A percentile compares a stretch with the other conserved stretches of the same genome.
phyloP scores from a whole-genome alignment of 2,797 vertebrate species.

The Lepidocolaptes lacrymiger region DNA sequence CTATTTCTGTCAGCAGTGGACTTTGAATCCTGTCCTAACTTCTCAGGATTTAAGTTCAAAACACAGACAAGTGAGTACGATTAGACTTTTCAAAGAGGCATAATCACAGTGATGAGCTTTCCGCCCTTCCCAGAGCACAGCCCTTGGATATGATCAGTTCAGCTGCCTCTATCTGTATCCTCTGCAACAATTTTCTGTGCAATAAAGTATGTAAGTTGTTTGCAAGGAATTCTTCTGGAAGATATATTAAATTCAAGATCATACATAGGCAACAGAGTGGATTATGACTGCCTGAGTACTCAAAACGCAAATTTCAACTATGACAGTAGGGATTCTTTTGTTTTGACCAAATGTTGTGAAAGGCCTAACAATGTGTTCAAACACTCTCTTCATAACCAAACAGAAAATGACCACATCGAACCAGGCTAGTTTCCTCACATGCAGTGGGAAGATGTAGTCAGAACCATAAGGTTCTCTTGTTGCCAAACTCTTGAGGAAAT shows the following conservation, averaged over 20 bases:
- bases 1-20: not conserved
- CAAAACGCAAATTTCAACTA: conserved; percentile 16
- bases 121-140: not conserved
- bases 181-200: not conserved
- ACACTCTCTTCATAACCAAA: not conserved
- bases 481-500: not conserved
- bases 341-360: conserved; percentile 9
- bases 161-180: not conserved
- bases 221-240: conserved; percentile 4
- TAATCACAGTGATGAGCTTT: conserved; percentile 9
- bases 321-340: not conserved
- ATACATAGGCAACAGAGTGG: not conserved
- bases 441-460: not conserved
- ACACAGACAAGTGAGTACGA: not conserved
- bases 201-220: not conserved
- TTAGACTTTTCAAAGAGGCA: conserved; percentile 1
- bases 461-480: not conserved
- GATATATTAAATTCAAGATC: not conserved
- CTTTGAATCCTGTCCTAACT: not conserved
- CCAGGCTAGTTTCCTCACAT: not conserved
- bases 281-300: not conserved
- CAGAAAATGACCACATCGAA: not conserved
- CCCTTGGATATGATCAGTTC: not conserved
- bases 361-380: not conserved
- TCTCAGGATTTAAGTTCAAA: not conserved